phyloP scores from a whole-genome alignment of 2,888 invertebrate genomes.

The Eurois occulta region DNA sequence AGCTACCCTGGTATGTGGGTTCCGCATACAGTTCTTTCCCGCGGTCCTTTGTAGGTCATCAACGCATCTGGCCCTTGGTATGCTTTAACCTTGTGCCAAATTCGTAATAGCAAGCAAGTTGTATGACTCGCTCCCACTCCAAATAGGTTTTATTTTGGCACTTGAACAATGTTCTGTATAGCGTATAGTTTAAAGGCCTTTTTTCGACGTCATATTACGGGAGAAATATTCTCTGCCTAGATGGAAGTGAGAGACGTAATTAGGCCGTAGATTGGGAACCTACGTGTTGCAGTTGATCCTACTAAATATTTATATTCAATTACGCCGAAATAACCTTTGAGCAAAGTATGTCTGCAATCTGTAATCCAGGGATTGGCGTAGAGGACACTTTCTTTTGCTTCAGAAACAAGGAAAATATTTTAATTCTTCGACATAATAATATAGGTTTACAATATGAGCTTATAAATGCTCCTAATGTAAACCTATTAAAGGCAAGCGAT shows the following conservation, averaged over 20 bases:
- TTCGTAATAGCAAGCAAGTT: not conserved
- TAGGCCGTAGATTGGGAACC: not conserved
- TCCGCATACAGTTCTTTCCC: too few species aligned
- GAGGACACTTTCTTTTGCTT: not conserved
- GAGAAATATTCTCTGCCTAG: conserved; percentile 10
- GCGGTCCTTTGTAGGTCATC: not conserved
- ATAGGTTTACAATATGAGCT: too few species aligned
- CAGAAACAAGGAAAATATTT: not conserved
- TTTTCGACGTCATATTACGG: not conserved
- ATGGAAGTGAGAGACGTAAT: conserved; percentile 8
- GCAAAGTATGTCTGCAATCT: not conserved
- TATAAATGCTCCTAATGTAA: too few species aligned
- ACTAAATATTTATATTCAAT: conserved; percentile 34
- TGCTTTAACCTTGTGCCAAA: conserved; percentile 16
- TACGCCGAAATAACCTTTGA: not conserved
- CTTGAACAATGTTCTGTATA: not conserved
- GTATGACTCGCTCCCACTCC: not conserved
- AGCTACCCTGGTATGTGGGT: too few species aligned
- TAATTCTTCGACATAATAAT: too few species aligned
- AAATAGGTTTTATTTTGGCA: conserved; percentile 32
- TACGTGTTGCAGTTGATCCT: conserved; percentile 27
- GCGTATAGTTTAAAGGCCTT: not conserved
- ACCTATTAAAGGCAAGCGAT: too few species aligned
- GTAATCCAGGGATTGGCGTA: not conserved
- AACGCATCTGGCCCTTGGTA: not conserved